Conservation (phyloP, 2,113 vertebrate genomes). For the Todiramphus saurophagus region DNA sequence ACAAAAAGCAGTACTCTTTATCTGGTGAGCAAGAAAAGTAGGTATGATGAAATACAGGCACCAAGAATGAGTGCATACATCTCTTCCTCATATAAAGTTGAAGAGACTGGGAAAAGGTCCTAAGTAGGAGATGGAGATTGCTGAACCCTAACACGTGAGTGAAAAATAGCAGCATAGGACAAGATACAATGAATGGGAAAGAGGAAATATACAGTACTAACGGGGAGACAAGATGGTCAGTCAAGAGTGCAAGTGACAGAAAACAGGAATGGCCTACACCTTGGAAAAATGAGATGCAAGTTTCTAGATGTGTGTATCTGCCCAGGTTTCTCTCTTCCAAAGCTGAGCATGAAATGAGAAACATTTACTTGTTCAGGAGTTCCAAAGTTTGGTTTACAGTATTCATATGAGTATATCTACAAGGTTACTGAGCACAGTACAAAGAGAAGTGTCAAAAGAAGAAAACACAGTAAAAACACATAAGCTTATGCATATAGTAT, state of each 20-base stretch:
- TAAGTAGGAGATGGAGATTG: background rate
- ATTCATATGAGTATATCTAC: background rate
- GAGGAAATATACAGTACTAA: background rate
- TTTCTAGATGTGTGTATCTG: background rate
- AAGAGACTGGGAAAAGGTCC: background rate
- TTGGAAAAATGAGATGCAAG: background rate
- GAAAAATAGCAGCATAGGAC: background rate
- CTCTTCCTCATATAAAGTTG: background rate
- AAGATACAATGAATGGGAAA: background rate
- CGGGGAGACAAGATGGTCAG: background rate
- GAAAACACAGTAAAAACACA: background rate
- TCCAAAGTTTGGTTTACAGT: background rate
- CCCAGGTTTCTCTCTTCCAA: background rate
- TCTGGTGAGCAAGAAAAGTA: background rate
- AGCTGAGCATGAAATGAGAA: background rate
- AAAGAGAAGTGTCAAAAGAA: background rate
- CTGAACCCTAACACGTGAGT: background rate
- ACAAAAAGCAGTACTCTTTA: background rate
- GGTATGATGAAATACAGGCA: background rate
- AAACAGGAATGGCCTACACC: background rate
- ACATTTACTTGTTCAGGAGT: background rate
- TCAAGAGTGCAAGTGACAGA: background rate
- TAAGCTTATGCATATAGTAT: background rate
- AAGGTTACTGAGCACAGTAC: background rate
- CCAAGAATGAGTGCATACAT: background rate